These are phyloP conservation scores for Cryptocheilus praepositus DNA, from an alignment of 2,888 invertebrate species.

Conservation along the genomic window DNA sequence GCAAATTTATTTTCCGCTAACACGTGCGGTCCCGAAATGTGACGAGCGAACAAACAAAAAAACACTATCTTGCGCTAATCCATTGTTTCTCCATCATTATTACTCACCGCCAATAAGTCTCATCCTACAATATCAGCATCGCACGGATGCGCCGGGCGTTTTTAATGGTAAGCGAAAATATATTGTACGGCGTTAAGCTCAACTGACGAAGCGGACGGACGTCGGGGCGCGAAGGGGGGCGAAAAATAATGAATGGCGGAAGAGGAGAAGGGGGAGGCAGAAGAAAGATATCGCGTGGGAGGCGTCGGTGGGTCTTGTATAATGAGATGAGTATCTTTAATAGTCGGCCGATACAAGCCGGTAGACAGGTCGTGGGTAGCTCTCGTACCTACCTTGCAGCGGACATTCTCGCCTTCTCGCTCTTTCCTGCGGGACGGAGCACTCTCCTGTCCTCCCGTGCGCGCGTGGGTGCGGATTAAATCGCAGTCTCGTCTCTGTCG, in stretches of 20 bases:
- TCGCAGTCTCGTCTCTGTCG: slow-evolving; percentile 28
- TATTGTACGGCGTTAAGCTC: too few relatives aligned
- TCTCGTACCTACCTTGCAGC: slow-evolving; percentile 19
- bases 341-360: slow-evolving; percentile 33
- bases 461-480: slow-evolving; percentile 33
- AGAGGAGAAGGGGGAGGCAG: neutral
- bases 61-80: too few relatives aligned
- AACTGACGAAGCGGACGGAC: too few relatives aligned
- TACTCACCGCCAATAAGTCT: too few relatives aligned
- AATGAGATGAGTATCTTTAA: slow-evolving; percentile 45
- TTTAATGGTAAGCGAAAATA: too few relatives aligned
- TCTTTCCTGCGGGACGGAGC: slow-evolving; percentile 9
- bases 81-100: too few relatives aligned
- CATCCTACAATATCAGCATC: too few relatives aligned
- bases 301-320: slow-evolving; percentile 35
- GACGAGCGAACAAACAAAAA: too few relatives aligned
- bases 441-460: neutral
- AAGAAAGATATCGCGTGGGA: slow-evolving; percentile 39
- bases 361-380: slow-evolving; percentile 33
- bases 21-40: too few relatives aligned
- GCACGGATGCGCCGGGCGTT: too few relatives aligned
- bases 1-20: too few relatives aligned
- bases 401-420: slow-evolving; percentile 1
- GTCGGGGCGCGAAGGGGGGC: neutral
- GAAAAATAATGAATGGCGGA: slow-evolving; percentile 9